These are phyloP conservation scores for Yponomeuta cagnagella DNA, from an alignment of 2,888 invertebrate genomes.

Conservation along the genomic window DNA sequence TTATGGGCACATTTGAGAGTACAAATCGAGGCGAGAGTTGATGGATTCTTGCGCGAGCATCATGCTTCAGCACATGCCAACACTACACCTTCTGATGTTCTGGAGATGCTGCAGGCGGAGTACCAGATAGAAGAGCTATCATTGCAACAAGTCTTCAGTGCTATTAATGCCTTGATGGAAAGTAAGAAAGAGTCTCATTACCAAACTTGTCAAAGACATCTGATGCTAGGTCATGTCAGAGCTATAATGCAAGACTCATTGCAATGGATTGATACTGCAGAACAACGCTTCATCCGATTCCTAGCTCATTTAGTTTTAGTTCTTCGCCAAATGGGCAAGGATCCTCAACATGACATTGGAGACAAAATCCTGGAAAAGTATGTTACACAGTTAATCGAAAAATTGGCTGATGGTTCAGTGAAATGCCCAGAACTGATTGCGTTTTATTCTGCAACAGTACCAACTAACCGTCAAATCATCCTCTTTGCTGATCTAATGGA, in stretches of 20 bases:
- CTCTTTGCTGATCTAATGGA: constrained; percentile 83
- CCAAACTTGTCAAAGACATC: constrained; percentile 87
- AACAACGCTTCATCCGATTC: constrained; percentile 82
- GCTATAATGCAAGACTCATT: constrained; percentile 83
- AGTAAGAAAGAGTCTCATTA: constrained; percentile 79
- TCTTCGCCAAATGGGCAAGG: constrained; percentile 85
- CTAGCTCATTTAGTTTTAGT: constrained; percentile 90
- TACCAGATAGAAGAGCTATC: constrained; percentile 53
- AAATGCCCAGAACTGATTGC: constrained; percentile 88
- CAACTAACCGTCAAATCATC: constrained; percentile 63
- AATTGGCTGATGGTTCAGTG: constrained; percentile 60
- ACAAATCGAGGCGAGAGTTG: constrained; percentile 89
- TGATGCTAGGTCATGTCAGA: constrained; percentile 89
- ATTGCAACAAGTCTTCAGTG: constrained; percentile 58
- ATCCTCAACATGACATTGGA: constrained; percentile 80
- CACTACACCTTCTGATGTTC: constrained; percentile 55
- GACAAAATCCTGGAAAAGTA: constrained; percentile 86
- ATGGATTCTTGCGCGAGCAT: constrained; percentile 74
- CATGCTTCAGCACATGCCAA: constrained; percentile 62
- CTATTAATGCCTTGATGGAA: constrained; percentile 63
- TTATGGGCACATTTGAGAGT: constrained; percentile 92
- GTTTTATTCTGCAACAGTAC: constrained; percentile 88
- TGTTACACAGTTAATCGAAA: constrained; percentile 81
- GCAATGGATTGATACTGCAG: constrained; percentile 76
- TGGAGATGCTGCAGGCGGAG: constrained; percentile 58